Conservation (phyloP, 2,888 invertebrate genomes). For the Anorthoa munda region DNA sequence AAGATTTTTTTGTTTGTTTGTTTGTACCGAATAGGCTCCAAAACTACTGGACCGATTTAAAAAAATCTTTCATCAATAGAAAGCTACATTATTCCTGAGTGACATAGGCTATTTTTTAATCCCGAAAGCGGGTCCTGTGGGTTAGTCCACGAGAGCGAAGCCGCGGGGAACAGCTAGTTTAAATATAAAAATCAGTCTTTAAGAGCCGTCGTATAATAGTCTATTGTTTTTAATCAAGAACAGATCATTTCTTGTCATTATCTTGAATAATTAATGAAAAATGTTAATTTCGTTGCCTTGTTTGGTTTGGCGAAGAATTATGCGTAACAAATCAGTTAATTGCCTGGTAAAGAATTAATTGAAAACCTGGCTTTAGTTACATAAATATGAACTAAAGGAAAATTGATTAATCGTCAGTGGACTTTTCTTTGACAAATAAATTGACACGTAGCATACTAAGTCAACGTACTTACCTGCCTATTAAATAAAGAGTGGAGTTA, state of each 20-base stretch:
- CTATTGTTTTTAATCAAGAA: constrained; percentile 44
- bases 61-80: too few species aligned
- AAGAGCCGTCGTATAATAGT: constrained; percentile 10
- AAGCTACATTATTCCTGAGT: too few species aligned
- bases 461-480: too few species aligned
- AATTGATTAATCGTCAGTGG: too few species aligned
- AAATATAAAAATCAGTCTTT: constrained; percentile 20
- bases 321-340: constrained; percentile 8
- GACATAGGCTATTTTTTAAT: too few species aligned
- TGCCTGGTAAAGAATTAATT: constrained; percentile 21
- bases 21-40: too few species aligned
- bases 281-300: constrained; percentile 33
- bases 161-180: too few species aligned
- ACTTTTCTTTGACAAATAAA: not conserved
- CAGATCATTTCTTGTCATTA: constrained; percentile 34
- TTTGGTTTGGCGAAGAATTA: constrained; percentile 27
- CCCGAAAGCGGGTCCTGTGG: too few species aligned
- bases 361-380: not conserved
- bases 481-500: not conserved
- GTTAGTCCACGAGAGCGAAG: too few species aligned
- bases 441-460: too few species aligned
- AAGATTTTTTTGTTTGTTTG: too few species aligned
- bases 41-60: too few species aligned
- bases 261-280: constrained; percentile 22
- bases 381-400: not conserved